Evolutionary conservation across 2,113 vertebrate species (phyloP).

Genomic region (Cheirogaleus medius): DNA sequence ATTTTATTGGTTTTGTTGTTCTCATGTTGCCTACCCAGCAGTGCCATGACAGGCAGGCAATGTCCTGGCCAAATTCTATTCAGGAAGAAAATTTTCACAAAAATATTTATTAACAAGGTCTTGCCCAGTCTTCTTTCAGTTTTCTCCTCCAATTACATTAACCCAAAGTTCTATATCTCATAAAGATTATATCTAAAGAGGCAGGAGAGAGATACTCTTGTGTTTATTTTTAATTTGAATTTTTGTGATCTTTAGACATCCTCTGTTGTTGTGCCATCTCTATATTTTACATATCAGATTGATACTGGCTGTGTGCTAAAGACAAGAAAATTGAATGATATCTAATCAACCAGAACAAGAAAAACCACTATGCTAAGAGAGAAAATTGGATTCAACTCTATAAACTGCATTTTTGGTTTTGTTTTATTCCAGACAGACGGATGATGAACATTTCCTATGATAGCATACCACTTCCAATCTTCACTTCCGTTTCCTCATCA

Average conservation of each 20-base stretch:
- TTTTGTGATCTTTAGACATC: neutral
- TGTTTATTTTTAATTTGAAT: slow-evolving; percentile 12
- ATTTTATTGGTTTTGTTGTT: neutral
- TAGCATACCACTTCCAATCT: neutral
- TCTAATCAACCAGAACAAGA: neutral
- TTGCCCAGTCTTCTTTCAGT: neutral
- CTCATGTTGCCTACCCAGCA: neutral
- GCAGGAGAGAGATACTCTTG: neutral
- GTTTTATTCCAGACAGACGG: neutral
- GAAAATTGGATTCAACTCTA: neutral
- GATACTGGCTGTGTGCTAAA: neutral
- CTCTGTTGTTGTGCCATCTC: neutral
- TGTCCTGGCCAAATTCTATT: neutral
- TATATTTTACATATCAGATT: neutral
- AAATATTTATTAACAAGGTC: neutral
- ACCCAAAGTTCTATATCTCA: neutral
- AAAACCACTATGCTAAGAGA: neutral
- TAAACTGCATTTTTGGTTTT: neutral
- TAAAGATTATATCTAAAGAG: neutral
- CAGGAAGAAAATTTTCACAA: neutral
- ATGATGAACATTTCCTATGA: neutral
- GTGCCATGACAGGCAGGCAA: neutral
- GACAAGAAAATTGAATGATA: neutral
- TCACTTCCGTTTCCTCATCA: neutral
- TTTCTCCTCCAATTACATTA: neutral